phyloP scores from a whole-genome alignment of 2,113 vertebrate genomes.

The Mustela nigripes region DNA sequence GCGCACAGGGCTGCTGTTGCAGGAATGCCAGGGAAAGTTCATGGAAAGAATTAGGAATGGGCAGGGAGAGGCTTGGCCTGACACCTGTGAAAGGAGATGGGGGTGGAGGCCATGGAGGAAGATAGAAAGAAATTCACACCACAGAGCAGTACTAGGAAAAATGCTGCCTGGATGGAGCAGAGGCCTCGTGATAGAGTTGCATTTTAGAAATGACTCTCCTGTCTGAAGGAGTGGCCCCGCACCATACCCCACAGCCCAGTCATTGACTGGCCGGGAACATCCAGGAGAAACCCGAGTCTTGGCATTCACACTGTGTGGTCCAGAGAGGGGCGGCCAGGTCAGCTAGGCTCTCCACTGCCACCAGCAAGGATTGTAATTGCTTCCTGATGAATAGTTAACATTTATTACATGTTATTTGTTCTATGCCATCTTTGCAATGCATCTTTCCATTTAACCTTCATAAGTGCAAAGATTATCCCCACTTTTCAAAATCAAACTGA shows the following conservation, averaged over 20 bases:
- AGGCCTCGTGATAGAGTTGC: not conserved
- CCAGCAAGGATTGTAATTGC: not conserved
- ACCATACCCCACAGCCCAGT: not conserved
- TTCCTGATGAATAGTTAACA: constrained; percentile 17
- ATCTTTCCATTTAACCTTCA: constrained; percentile 11
- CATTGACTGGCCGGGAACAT: not conserved
- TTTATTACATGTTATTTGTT: constrained; percentile 25
- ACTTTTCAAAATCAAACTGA: constrained; percentile 32
- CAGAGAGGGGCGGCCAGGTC: not conserved
- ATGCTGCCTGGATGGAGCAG: not conserved
- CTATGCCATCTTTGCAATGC: not conserved
- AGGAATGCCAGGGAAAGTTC: not conserved
- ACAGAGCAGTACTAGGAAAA: not conserved
- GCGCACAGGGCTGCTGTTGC: rapidly evolving
- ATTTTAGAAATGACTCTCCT: not conserved
- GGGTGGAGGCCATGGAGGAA: not conserved
- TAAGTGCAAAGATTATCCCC: not conserved
- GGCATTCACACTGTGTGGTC: not conserved
- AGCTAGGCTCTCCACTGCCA: not conserved
- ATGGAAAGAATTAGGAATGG: not conserved
- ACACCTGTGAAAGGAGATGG: not conserved
- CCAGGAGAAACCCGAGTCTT: not conserved
- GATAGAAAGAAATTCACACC: not conserved
- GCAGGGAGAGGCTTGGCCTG: not conserved
- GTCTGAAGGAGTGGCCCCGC: not conserved